phyloP scores from a whole-genome alignment of 2,797 vertebrate genomes.

The Anabacerthia variegaticeps region DNA sequence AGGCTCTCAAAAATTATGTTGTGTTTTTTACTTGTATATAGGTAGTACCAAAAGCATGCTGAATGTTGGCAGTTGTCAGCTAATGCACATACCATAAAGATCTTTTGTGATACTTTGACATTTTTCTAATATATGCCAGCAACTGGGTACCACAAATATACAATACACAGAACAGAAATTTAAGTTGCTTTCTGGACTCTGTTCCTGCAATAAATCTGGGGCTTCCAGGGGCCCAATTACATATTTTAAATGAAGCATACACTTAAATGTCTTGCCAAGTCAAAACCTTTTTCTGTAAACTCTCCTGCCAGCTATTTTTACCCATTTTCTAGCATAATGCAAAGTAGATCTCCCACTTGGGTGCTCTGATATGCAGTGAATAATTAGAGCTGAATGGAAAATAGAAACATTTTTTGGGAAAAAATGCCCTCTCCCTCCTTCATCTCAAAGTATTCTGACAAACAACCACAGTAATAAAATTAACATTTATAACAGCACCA shows the following conservation, averaged over 20 bases:
- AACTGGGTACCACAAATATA: not conserved
- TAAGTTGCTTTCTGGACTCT: not conserved
- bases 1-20: not conserved
- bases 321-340: not conserved
- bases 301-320: constrained; percentile 36
- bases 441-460: not conserved
- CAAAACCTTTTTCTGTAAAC: constrained; percentile 38
- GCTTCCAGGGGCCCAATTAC: constrained; percentile 22
- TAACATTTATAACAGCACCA: not conserved
- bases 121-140: not conserved
- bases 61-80: not conserved
- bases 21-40: not conserved
- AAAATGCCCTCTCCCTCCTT: not conserved
- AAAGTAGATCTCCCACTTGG: constrained; percentile 15
- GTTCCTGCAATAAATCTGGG: not conserved
- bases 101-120: not conserved
- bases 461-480: not conserved
- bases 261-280: constrained; percentile 37
- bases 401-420: not conserved
- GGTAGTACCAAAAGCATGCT: not conserved
- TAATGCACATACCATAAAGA: not conserved
- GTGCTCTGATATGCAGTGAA: constrained; percentile 10
- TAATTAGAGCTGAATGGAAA: constrained; percentile 44
- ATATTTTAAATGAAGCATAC: constrained; percentile 35
- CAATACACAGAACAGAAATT: not conserved